phyloP scores from a whole-genome alignment of 2,888 invertebrate genomes.

The Homarus gammarus region DNA sequence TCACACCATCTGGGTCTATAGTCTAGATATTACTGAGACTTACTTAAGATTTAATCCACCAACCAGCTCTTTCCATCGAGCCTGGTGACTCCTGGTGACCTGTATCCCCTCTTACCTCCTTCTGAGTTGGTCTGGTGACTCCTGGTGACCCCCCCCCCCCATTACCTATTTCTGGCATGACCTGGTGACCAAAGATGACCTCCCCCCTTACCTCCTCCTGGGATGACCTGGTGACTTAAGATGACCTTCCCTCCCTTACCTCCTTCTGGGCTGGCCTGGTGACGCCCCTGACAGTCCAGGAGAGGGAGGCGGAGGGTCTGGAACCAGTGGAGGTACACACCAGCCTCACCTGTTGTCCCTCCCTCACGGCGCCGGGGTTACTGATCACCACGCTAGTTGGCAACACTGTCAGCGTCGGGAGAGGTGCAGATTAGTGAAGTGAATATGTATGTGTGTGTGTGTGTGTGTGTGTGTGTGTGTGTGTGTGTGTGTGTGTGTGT shows the following conservation, averaged over 20 bases:
- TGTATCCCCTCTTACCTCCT: too few species aligned
- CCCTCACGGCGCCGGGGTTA: slow-evolving; percentile 43
- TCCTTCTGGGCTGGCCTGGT: slow-evolving; percentile 55
- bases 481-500: neutral
- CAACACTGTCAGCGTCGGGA: slow-evolving; percentile 23
- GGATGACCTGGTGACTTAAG: neutral
- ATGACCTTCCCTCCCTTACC: slow-evolving; percentile 16
- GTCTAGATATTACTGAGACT: too few species aligned
- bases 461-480: slow-evolving; percentile 16
- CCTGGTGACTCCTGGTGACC: too few species aligned
- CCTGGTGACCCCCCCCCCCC: too few species aligned
- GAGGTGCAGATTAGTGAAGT: neutral
- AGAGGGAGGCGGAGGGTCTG: slow-evolving; percentile 58
- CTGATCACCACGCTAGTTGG: slow-evolving; percentile 56
- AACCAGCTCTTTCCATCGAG: too few species aligned
- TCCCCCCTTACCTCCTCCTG: neutral
- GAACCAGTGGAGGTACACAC: slow-evolving; percentile 67
- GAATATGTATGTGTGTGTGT: slow-evolving; percentile 27
- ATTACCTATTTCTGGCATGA: too few species aligned
- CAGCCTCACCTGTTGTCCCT: slow-evolving; percentile 58
- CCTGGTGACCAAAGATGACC: too few species aligned
- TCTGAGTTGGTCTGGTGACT: too few species aligned
- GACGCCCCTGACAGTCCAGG: slow-evolving; percentile 62
- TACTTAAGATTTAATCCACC: too few species aligned
- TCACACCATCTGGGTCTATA: too few species aligned